Conservation (phyloP, 2,797 vertebrate genomes). For the Scarus forsteni region DNA sequence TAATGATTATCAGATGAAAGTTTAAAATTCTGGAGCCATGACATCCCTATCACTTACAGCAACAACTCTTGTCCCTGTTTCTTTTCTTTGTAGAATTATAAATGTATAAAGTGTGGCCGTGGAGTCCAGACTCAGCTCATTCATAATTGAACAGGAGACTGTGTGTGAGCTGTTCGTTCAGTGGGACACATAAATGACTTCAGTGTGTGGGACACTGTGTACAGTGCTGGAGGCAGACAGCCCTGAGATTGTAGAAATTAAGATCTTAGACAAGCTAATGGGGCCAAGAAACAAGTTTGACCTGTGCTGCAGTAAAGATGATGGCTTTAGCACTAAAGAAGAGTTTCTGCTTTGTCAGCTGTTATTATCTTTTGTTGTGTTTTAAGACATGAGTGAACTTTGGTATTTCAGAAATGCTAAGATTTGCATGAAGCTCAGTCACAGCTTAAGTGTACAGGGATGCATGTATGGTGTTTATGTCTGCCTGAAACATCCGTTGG, state of each 20-base stretch:
- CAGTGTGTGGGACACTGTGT: background rate
- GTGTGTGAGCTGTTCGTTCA: constrained; percentile 28
- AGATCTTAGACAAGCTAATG: background rate
- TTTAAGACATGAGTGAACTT: too few relatives aligned
- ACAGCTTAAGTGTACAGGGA: too few relatives aligned
- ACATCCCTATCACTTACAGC: background rate
- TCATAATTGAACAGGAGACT: constrained; percentile 27
- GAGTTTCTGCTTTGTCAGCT: background rate
- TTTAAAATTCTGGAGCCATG: too few relatives aligned
- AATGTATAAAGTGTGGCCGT: background rate
- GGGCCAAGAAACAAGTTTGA: background rate
- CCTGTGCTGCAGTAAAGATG: too few relatives aligned
- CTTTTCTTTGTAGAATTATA: background rate
- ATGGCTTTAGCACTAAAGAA: background rate
- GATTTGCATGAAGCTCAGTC: too few relatives aligned
- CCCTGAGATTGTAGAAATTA: background rate
- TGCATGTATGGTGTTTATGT: too few relatives aligned
- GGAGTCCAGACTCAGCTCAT: constrained; percentile 12
- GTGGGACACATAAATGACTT: constrained; percentile 6
- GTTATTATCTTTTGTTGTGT: background rate
- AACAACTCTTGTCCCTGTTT: background rate
- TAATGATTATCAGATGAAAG: too few relatives aligned
- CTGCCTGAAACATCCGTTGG: too few relatives aligned
- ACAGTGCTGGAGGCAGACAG: constrained; percentile 7
- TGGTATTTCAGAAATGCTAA: too few relatives aligned